phyloP scores from a whole-genome alignment of 2,797 vertebrate genomes.

The Todus mexicanus region DNA sequence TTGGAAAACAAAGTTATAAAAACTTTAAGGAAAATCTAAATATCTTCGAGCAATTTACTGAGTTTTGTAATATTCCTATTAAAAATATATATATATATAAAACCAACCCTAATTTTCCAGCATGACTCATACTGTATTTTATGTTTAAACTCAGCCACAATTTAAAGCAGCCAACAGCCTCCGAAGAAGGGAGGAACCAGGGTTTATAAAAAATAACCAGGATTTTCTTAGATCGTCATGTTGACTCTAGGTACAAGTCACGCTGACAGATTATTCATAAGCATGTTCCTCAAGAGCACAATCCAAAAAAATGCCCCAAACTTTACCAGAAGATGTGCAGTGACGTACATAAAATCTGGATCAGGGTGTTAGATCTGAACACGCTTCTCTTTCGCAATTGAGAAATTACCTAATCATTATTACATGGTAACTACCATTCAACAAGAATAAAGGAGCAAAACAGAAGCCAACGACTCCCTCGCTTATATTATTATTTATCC shows the following conservation, averaged over 20 bases:
- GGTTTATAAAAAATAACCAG: neutral
- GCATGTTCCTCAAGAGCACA: neutral
- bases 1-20: conserved; percentile 22
- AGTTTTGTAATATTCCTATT: conserved; percentile 29
- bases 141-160: neutral
- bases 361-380: neutral
- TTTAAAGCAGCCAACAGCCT: neutral
- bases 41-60: neutral
- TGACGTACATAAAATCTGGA: neutral
- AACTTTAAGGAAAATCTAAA: conserved; percentile 10
- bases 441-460: neutral
- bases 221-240: neutral
- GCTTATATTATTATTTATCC: neutral
- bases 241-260: conserved; percentile 11
- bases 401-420: neutral
- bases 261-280: neutral
- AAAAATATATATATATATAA: neutral
- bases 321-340: neutral
- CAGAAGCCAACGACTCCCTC: neutral
- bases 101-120: conserved; percentile 41
- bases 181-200: neutral
- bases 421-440: neutral
- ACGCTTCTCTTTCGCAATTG: neutral
- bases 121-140: neutral
- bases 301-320: neutral